Base-by-base conservation (phyloP, 92 coral and sea anemone species). In the Chrysogorgia sp. region DNA sequence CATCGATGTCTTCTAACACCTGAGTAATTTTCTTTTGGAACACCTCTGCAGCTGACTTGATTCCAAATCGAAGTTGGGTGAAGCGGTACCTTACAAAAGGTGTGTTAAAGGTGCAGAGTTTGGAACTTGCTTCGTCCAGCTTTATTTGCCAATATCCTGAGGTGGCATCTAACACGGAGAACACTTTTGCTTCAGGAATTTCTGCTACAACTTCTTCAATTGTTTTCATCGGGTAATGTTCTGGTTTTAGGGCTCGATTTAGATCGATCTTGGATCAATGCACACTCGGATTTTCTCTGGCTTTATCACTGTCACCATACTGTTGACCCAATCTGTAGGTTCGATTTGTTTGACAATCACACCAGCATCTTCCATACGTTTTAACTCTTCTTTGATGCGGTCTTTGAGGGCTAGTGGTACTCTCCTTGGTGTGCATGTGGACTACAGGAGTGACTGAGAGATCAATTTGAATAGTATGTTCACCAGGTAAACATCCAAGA, bases 71-170 rank as follows among this genome's bases (percentile, higher is more conserved):
- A 21, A 82, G 74, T 59, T 81, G 66, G 45, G 59, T 63, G 67
- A 85, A 85, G 19, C 49, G 34, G 34, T 71, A 79, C 7, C 64
- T 64, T 29, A 81, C 82, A 55, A 70, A 66, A 15, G 57, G 81
- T 7, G 82, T 62, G 67, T 71, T 79, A 28, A 85, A 85, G 45
- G 80, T 68, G 21, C 85, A 79, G 7, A 71, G 55, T 19, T 14
- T 62, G 10, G 88, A 84, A 10, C 74, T 77, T 63, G 60, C 32
- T n/a, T n/a, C n/a, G n/a, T n/a, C n/a, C n/a, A n/a, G n/a, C n/a
- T n/a, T n/a, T n/a, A n/a, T n/a, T n/a, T 83, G 88, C 85, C 88
- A 83, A 34, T 60, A 87, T 29, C 83, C 88, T 3, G 75, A 74
- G 22, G 71, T 84, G 50, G 91, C 86, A 75, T 84, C 82, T 0